Conservation (phyloP, 2,113 vertebrate species). For the Crypturellus undulatus region DNA sequence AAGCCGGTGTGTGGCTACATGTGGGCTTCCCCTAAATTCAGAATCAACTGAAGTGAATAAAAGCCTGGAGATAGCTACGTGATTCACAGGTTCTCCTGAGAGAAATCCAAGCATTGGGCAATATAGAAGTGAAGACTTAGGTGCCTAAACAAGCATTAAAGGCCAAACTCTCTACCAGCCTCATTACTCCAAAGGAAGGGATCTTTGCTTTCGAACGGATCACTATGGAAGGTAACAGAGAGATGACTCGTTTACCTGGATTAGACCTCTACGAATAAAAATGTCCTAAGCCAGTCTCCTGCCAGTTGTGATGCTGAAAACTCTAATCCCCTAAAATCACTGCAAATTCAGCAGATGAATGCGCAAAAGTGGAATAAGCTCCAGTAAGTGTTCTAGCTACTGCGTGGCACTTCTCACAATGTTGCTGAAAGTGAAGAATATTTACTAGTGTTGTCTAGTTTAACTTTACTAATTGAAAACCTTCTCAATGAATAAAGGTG, state of each 20-base stretch:
- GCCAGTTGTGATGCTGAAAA: background rate
- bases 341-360: background rate
- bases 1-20: background rate
- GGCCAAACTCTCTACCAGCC: background rate
- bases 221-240: background rate
- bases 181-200: background rate
- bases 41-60: background rate
- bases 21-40: background rate
- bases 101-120: background rate
- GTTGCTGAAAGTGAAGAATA: background rate
- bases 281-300: background rate
- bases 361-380: background rate
- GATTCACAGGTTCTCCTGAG: accelerated
- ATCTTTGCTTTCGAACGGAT: background rate
- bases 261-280: background rate
- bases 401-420: background rate
- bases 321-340: background rate
- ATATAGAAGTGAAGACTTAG: background rate
- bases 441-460: background rate
- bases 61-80: background rate
- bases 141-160: background rate
- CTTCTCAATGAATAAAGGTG: background rate
- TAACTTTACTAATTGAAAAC: background rate
- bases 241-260: background rate
- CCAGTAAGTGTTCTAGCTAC: background rate